Evolutionary conservation across 2,113 vertebrate species (phyloP).

Genomic region (Eubucco bourcierii): DNA sequence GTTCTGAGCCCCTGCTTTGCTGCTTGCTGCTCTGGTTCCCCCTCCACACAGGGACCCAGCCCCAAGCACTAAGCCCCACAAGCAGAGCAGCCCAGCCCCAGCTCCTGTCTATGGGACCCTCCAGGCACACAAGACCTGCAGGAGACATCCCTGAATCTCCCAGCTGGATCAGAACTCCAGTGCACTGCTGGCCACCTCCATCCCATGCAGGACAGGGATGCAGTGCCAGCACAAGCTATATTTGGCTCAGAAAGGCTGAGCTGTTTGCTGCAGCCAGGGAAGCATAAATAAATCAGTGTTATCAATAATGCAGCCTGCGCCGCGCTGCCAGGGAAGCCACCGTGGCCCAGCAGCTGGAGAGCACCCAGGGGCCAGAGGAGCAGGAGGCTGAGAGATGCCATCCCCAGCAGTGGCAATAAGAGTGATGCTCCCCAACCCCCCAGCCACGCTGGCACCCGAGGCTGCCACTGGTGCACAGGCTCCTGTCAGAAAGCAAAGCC

Average conservation of each 20-base stretch:
- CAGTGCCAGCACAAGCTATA: rapidly evolving
- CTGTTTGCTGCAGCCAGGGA: neutral
- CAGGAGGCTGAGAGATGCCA: neutral
- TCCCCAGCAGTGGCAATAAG: rapidly evolving
- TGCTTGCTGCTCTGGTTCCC: neutral
- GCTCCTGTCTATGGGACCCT: neutral
- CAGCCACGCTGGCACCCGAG: rapidly evolving
- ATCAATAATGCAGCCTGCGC: constrained; percentile 32
- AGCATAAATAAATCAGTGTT: constrained; percentile 24
- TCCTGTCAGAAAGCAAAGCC: neutral
- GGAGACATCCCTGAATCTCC: neutral
- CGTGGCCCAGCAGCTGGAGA: neutral
- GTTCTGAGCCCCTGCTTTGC: too few relatives aligned
- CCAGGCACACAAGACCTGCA: rapidly evolving
- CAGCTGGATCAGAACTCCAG: neutral
- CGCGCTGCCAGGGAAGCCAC: neutral
- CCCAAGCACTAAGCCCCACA: rapidly evolving
- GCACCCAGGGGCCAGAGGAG: rapidly evolving
- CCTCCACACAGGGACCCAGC: neutral
- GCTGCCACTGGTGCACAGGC: neutral
- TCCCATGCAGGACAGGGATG: neutral
- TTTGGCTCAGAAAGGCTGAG: neutral
- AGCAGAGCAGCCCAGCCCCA: neutral
- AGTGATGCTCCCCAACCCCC: neutral
- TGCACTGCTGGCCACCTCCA: rapidly evolving